Base-by-base conservation (phyloP, 2,113 vertebrate species). In the Bos javanicus region DNA sequence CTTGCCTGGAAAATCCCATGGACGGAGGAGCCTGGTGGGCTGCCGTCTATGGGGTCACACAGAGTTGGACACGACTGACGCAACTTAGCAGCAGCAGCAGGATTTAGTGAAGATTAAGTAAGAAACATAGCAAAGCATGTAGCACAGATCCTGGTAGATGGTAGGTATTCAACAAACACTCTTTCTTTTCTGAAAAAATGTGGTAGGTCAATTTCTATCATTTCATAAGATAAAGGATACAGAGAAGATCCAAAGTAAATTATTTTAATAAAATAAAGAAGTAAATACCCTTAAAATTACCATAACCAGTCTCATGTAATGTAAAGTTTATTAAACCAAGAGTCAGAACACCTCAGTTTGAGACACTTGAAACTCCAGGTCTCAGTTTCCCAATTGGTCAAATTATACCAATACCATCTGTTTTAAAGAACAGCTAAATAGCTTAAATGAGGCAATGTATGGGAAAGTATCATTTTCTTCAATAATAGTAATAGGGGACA, bases 191-290 rank as follows among this genome's bases (percentile, higher is more conserved):
- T 84, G 43, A 13, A 89, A 82, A 89, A 91, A 95, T 56, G 30
- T 60, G 10, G 23, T 62, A 93, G 43, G 39, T 85, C 57, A 93
- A 50, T 88, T 36, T 74, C 14, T 43, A 93, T 62, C 39, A 92
- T 91, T 71, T 92, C 25, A 3, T 92, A 84, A 84, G 7, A 90
- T 59, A 52, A 92, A 83, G 28, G 33, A 86, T 59, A 85, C 25
- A 96, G 80, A 86, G 87, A 83, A 84, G 17, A 93, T 74, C 21
- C 10, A 86, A 95, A 95, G 54, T 30, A 33, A 96, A 87, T 87
- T 90, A 90, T 83, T 87, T 86, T 64, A 95, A 94, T 93, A 96
- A 95, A 89, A 83, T 60, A 90, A 30, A 28, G 12, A 85, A 39
- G 25, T 62, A 93, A 82, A 86, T 86, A 83, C 23, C 25, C 64